phyloP scores from a whole-genome alignment of 2,113 vertebrate genomes.

The Dissostichus mawsoni region DNA sequence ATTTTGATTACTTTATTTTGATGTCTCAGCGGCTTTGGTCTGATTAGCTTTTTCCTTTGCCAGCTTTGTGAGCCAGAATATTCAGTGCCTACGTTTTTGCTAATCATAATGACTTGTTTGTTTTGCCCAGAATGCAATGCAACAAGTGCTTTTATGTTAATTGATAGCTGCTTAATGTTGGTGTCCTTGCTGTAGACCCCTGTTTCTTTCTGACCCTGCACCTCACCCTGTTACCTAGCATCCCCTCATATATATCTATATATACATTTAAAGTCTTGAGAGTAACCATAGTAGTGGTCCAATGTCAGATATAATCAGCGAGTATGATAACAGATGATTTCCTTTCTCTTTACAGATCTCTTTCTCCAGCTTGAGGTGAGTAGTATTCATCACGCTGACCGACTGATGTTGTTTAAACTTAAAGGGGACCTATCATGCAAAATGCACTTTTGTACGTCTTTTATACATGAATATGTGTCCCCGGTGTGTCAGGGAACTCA shows the following conservation, averaged over 20 bases:
- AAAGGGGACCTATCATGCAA: too few relatives aligned
- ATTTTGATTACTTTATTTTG: neutral
- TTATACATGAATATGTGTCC: too few relatives aligned
- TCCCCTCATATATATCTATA: neutral
- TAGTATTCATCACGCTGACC: too few relatives aligned
- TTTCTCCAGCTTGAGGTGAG: conserved; percentile 98
- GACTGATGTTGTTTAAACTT: neutral
- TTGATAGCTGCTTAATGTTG: neutral
- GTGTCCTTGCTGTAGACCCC: neutral
- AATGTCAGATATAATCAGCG: neutral
- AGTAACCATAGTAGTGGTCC: neutral
- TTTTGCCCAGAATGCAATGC: neutral
- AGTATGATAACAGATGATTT: conserved; percentile 4
- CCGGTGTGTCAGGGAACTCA: too few relatives aligned
- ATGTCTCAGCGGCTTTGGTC: conserved; percentile 2
- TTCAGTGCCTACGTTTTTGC: neutral
- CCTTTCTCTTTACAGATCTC: conserved; percentile 87
- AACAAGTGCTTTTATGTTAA: neutral
- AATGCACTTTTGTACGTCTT: too few relatives aligned
- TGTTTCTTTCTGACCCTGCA: neutral
- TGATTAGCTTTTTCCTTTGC: neutral
- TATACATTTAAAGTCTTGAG: neutral
- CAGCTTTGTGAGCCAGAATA: neutral
- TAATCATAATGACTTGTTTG: neutral
- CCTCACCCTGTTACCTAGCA: neutral